Evolutionary conservation across 1,140 invertebrate genomes (phyloP), one percentile per base, ranked within the genome.

Genomic region (Drosophila navojoa): DNA sequence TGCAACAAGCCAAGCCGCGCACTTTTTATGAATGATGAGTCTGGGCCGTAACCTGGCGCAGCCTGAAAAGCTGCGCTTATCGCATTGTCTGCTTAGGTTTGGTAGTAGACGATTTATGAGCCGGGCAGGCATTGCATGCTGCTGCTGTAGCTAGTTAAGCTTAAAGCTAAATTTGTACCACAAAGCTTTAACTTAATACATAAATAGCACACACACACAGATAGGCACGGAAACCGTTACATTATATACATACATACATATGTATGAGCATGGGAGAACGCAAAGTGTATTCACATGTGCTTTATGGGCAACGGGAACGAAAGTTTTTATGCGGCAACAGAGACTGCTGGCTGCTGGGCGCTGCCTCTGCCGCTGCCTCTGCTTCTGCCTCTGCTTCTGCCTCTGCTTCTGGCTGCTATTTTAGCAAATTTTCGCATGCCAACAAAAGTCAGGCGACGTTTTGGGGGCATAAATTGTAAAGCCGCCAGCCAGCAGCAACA

Each of bases 371-470:
- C n/a, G 45, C 42, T 50, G n/a, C 1, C 2, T 70, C 66, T 29
- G 68, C 19, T 3, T 22, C 19, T 22, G 19, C 1, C 19, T 66
- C 54, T 79, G 70, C 19, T 19, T 19, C 19, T 19, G 2, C 19
- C 19, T 40, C 42, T 50, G n/a, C 2, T 7, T 70, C 66, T 89
- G 22, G 74, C 69, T 77, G 80, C 73, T 89, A 80, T 84, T 89
- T 89, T 80, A 90, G 76, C 84, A 89, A 89, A 89, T 89, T 89
- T 89, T 89, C 84, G 63, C 80, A 77, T 71, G 77, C 79, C 73
- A 72, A 79, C 69, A 82, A 89, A 79, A 70, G 70, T 64, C 73
- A 76, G 55, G 53, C 68, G 75, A 76, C 77, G 64, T 77, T 85
- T 86, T 77, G 82, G 66, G 77, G 55, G 77, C 79, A 89, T 87